Evolutionary conservation across 1,140 invertebrate species (phyloP).

Genomic region (Octopus bimaculoides): DNA sequence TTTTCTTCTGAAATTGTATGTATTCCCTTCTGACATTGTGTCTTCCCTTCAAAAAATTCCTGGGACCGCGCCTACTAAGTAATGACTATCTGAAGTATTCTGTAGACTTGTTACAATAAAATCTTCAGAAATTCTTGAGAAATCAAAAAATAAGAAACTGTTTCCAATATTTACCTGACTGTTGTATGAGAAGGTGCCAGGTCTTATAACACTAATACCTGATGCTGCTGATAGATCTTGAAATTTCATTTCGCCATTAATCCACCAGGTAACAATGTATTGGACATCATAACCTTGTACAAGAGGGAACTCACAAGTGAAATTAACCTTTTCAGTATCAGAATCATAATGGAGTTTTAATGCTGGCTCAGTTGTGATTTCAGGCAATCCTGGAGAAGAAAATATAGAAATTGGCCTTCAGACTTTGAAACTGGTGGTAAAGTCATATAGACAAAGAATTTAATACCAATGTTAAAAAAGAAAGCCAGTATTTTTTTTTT

Average conservation of each 20-base stretch:
- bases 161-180: neutral
- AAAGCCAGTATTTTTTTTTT: too few relatives aligned
- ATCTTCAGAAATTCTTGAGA: too few relatives aligned
- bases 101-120: too few relatives aligned
- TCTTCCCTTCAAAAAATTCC: too few relatives aligned
- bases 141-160: too few relatives aligned
- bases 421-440: too few relatives aligned
- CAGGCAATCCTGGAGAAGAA: neutral
- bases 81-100: too few relatives aligned
- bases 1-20: too few relatives aligned
- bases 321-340: neutral
- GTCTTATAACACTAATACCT: constrained; percentile 13
- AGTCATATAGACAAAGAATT: too few relatives aligned
- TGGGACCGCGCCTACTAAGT: too few relatives aligned
- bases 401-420: neutral
- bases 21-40: too few relatives aligned
- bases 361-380: neutral
- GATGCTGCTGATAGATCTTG: neutral
- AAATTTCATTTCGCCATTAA: neutral
- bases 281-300: neutral
- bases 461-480: too few relatives aligned
- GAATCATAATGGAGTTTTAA: neutral
- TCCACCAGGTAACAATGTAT: constrained; percentile 1
- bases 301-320: neutral
- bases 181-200: neutral